Percentiles rank a stretch among this genome's conserved stretches.
These are phyloP conservation scores for Hoplias malabaricus DNA, from an alignment of 2,113 vertebrate genomes.

Conservation along the genomic window DNA sequence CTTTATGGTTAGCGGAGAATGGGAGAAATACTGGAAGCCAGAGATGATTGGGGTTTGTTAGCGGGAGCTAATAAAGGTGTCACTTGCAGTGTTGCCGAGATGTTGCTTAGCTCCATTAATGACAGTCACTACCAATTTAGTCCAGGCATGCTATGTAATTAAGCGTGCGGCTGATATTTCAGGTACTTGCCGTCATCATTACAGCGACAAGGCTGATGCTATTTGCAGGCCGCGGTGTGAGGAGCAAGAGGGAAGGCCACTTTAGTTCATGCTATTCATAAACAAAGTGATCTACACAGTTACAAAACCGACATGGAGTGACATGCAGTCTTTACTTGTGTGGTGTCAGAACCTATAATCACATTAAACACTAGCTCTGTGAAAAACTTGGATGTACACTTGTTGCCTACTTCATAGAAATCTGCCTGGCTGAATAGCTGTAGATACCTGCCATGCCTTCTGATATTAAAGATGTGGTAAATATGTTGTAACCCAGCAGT, in stretches of 20 bases:
- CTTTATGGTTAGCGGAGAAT: constrained; percentile 37
- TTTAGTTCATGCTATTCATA: constrained; percentile 5
- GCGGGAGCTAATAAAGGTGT: constrained; percentile 62
- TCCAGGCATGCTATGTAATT: constrained; percentile 60
- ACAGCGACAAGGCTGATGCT: constrained; percentile 17
- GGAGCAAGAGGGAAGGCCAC: background rate
- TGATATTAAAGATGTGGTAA: too few species aligned
- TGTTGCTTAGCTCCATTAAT: constrained; percentile 55
- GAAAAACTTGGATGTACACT: background rate
- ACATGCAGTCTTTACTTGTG: background rate
- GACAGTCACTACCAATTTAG: constrained; percentile 59
- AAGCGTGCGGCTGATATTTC: constrained; percentile 56
- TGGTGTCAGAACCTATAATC: background rate
- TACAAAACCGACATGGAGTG: too few species aligned
- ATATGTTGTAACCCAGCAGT: too few species aligned
- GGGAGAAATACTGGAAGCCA: constrained; percentile 48
- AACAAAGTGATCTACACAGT: background rate
- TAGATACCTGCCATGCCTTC: too few species aligned
- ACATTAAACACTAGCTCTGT: background rate
- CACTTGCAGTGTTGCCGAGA: constrained; percentile 50
- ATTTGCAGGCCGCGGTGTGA: constrained; percentile 23
- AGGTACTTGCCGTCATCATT: constrained; percentile 45
- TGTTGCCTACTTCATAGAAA: too few species aligned
- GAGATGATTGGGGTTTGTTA: constrained; percentile 56
- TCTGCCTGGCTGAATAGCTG: too few species aligned